These are phyloP conservation scores for Ommatoiulus sabulosus DNA, from an alignment of 2,888 invertebrate species.

Conservation along the genomic window DNA sequence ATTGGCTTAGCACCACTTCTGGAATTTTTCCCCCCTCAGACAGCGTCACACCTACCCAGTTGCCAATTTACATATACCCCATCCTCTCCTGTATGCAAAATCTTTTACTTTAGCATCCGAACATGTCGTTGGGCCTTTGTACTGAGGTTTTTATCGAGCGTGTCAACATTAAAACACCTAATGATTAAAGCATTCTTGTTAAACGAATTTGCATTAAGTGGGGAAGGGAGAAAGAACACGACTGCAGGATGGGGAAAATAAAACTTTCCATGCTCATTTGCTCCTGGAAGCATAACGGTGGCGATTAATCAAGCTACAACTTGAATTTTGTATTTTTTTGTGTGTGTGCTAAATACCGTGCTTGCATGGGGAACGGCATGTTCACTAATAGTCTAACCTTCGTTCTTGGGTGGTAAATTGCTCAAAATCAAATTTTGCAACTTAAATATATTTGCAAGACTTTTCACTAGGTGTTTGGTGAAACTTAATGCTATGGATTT, in stretches of 20 bases:
- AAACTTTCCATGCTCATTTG: constrained; percentile 6
- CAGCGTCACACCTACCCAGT: neutral
- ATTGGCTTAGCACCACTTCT: constrained; percentile 10
- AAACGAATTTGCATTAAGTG: constrained; percentile 19
- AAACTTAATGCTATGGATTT: no score
- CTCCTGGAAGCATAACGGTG: neutral
- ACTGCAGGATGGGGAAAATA: neutral
- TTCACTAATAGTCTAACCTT: neutral
- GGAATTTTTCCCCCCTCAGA: neutral
- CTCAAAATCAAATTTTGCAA: no score
- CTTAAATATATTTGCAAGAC: no score
- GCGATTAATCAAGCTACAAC: neutral
- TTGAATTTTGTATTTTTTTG: neutral
- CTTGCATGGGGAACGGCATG: neutral
- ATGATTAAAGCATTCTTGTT: constrained; percentile 19
- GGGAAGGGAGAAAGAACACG: neutral
- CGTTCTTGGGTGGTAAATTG: neutral
- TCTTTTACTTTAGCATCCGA: constrained; percentile 22
- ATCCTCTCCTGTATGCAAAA: constrained; percentile 42
- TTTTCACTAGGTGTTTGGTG: no score
- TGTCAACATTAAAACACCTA: constrained; percentile 19
- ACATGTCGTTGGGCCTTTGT: constrained; percentile 6
- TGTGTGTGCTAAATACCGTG: neutral
- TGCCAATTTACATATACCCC: neutral
- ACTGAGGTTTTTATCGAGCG: constrained; percentile 44